Base-by-base conservation (phyloP, 1,140 invertebrate genomes). In the Drosophila nigromelanica region DNA sequence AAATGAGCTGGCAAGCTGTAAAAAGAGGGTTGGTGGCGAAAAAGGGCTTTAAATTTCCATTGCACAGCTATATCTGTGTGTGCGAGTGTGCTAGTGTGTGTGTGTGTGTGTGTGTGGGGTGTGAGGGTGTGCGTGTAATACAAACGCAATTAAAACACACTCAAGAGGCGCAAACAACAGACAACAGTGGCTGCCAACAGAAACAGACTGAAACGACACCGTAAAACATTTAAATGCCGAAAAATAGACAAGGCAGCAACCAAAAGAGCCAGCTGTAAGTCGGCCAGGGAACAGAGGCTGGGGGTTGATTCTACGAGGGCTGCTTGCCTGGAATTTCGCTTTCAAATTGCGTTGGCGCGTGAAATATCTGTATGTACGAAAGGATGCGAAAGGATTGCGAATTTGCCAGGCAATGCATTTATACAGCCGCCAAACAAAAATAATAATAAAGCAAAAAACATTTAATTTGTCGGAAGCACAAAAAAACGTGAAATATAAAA, bases 131-230 rank as follows among this genome's bases (percentile, higher is more conserved):
- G 73, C 56, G 69, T 86, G 83, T 89, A 89, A 89, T 89, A 89
- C 83, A 89, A 89, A 89, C 83, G 83, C 83, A 89, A 89, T 89
- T 89, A 89, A 89, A 89, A 89, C 85, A 87, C 83, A 78, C 83
- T 86, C 76, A 89, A 89, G 80, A 89, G 79, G 79, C 83, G 83
- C 79, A 87, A 89, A 89, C 83, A 87, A 83, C 82, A 82, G 75
- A 86, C 78, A 87, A 42, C 62, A 48, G 56, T 40, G 37, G 15
- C 61, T 51, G 75, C 33, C 21, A 54, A 42, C 59, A 51, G 51
- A 52, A 54, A 50, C 39, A 51, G 58, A 72, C n/a, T 70, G 67
- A 67, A 87, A 79, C 76, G 82, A 89, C 83, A 87, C 72, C 83
- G 83, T 86, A 89, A 89, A 87, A 89, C 83, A 87, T 89, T 89